Percentiles rank a stretch among this genome's conserved stretches.
Conservation (phyloP, 1,140 invertebrate species). For the Babylonia areolata region DNA sequence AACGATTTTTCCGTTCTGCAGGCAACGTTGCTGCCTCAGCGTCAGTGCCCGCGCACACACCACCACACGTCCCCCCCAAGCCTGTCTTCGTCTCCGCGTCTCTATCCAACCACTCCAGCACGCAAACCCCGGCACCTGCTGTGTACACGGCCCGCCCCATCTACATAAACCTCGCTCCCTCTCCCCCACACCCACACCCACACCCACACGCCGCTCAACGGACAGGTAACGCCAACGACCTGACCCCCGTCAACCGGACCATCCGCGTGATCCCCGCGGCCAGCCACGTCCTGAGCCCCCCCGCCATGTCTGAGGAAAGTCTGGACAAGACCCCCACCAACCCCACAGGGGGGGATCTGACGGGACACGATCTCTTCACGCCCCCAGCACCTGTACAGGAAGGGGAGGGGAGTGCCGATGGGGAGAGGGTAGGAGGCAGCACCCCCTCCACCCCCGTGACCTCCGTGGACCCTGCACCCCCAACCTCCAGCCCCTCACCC, state of each 20-base stretch:
- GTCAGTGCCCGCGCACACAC: neutral
- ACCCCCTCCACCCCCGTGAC: neutral
- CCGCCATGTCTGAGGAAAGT: slow-evolving; percentile 30
- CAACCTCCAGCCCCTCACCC: neutral
- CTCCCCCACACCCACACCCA: neutral
- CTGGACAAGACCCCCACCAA: slow-evolving; percentile 36
- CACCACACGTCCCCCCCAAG: too few relatives aligned
- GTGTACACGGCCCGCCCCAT: slow-evolving; percentile 16
- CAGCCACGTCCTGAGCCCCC: neutral
- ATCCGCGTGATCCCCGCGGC: neutral
- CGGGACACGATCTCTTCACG: neutral
- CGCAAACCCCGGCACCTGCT: neutral
- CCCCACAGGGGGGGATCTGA: slow-evolving; percentile 26
- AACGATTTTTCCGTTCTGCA: neutral
- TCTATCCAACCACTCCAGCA: neutral
- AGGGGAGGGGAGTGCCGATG: too few relatives aligned
- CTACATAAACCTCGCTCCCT: slow-evolving; percentile 23
- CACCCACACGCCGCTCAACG: neutral
- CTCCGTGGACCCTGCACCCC: neutral
- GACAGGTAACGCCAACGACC: neutral
- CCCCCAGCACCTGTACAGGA: neutral
- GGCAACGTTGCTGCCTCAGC: neutral
- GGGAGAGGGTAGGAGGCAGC: neutral
- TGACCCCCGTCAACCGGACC: neutral
- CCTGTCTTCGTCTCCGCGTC: neutral